Evolutionary conservation across 2,113 vertebrate species (phyloP), one percentile per base, ranked within the genome.

Genomic region (Lipophrys pholis): DNA sequence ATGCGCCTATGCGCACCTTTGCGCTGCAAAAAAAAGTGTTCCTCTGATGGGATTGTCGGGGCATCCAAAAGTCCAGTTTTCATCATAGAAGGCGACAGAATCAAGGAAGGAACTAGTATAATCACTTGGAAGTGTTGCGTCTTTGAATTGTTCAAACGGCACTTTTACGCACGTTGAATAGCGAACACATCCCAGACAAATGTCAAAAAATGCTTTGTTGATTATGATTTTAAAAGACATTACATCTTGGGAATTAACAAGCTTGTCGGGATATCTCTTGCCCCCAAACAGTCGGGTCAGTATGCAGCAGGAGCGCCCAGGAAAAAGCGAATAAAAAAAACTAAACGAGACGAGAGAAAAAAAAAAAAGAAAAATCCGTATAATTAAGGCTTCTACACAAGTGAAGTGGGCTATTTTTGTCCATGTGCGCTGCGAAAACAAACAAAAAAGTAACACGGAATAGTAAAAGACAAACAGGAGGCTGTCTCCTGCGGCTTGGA

Each of bases 401-500:
- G 87, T 67, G 69, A 87, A 88, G 84, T 50, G 69, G 42, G 69
- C 82, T 93, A 91, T 93, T 93, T 93, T 72, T 89, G 74, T 80
- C 82, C 80, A 61, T 38, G 71, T 67, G 89, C 56, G 67, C 86
- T 84, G 85, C 69, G 84, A 89, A 93, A 91, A 93, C 91, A 93
- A 92, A 90, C 91, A 30, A 89, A 60, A 87, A 87, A 89, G 79
- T 82, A 82, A 91, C 84, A 77, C 81, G 73, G 79, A 85, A 89
- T 66, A 83, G 87, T 82, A 79, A 84, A 86, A 89, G 86, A 91
- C 91, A 93, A 92, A 87, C 83, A 83, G 78, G 76, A 84, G 80
- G 83, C 86, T 93, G 92, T 92, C 84, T 87, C 46, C 85, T 84
- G 76, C 64, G 89, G 86, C 78, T 48, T 67, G 84, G 83, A 78